A percentile compares a stretch with the other conserved stretches of the same genome.
Conservation (phyloP, 2,113 vertebrate species). For the Vidua chalybeata region DNA sequence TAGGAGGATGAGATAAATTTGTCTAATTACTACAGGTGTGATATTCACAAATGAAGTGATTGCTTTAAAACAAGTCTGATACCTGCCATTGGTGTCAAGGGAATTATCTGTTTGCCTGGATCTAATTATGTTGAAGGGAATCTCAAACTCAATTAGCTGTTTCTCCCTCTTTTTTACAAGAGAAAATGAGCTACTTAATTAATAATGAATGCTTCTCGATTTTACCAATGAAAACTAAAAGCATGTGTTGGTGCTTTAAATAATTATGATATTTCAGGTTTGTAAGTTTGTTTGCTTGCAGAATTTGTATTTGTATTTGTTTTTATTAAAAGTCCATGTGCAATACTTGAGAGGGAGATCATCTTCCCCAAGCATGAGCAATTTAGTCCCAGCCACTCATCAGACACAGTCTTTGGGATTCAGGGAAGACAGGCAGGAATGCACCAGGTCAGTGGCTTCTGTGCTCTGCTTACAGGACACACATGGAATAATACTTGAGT, state of each 20-base stretch:
- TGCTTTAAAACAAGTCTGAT: neutral
- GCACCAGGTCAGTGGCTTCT: rapidly evolving
- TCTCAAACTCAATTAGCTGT: constrained; percentile 21
- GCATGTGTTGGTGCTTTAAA: neutral
- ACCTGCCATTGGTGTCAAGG: neutral
- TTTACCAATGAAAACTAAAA: constrained; percentile 25
- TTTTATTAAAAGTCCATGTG: neutral
- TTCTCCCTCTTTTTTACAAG: neutral
- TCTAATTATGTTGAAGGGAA: constrained; percentile 45
- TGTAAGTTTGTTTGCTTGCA: neutral
- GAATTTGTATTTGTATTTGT: neutral
- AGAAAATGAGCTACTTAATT: constrained; percentile 45
- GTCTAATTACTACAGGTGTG: constrained; percentile 24
- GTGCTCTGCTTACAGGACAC: neutral
- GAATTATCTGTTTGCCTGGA: constrained; percentile 45
- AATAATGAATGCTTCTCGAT: neutral
- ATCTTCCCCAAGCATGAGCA: neutral
- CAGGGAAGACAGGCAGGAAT: neutral
- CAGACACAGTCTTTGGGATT: neutral
- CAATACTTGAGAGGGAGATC: neutral
- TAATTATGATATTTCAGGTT: neutral
- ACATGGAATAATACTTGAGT: neutral
- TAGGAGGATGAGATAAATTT: neutral
- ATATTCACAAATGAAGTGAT: constrained; percentile 7
- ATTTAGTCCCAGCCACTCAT: neutral